Base-by-base conservation (phyloP, 2,113 vertebrate species). In the Bothrops jararaca region DNA sequence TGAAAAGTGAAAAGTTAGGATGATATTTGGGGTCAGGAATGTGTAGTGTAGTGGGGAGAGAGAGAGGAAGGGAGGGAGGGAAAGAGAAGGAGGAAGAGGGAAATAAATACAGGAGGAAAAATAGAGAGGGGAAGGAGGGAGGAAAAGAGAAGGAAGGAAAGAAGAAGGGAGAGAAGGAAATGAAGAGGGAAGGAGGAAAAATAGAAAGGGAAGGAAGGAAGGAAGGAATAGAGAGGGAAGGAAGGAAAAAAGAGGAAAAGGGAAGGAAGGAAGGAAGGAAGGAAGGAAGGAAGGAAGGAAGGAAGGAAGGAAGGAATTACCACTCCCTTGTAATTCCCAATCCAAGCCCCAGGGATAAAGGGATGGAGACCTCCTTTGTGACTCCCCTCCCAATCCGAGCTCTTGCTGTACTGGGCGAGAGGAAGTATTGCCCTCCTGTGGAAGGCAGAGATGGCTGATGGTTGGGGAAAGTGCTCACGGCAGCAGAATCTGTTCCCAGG, bases 371-470 rank as follows among this genome's bases (percentile, higher is more conserved):
- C 39, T 6, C 34, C 88, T 89, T 34, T 58, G 88, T 11, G 88
- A 23, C 23, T 13, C 15, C 34, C 2, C 54, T 1, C 39, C 22
- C 88, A 58, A 24, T 26, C 34, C 24, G 12, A 57, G 54, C 10
- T 23, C 53, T 39, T 39, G 11, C 9, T 56, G 3, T n/a, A 80
- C 29, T 87, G 26, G 34, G n/a, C 88, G 26, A 42, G 54, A 8
- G 10, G 26, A n/a, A 29, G 29, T 20, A 23, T 52, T n/a, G 5
- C 5, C 89, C 20, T 10, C n/a, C 8, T 29, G 4, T 48, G 9
- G 12, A 92, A n/a, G 12, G 93, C 86, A 91, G 91, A 91, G 94
- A 64, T 95, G 95, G 94, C 95, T 97, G 97, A 97, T 97, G 97
- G 96, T 94, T 26, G 29, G 57, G 52, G 39, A 58, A 64, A 45